phyloP scores from a whole-genome alignment of 2,888 invertebrate species.

The Globia sparganii region DNA sequence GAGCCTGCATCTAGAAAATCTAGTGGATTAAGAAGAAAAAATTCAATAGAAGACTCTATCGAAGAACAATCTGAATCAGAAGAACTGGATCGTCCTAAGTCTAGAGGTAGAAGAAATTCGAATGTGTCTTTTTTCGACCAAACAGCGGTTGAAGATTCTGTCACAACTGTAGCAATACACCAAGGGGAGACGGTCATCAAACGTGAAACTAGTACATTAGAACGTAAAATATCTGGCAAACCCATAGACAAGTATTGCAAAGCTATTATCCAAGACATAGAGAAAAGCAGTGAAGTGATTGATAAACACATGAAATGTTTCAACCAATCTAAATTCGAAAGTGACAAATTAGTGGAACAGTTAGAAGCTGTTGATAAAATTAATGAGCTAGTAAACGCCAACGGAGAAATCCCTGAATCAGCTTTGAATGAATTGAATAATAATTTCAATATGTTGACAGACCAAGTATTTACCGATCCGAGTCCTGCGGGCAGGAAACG shows the following conservation, averaged over 20 bases:
- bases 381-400: constrained; percentile 84
- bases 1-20: constrained; percentile 77
- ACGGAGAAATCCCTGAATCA: constrained; percentile 79
- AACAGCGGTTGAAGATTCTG: constrained; percentile 70
- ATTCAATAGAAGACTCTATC: constrained; percentile 82
- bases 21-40: constrained; percentile 77
- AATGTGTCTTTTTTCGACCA: constrained; percentile 81
- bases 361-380: constrained; percentile 88
- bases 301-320: constrained; percentile 89
- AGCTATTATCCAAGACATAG: constrained; percentile 86
- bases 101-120: constrained; percentile 82
- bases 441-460: constrained; percentile 84
- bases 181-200: constrained; percentile 70
- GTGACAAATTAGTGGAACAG: constrained; percentile 87
- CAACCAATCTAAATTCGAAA: constrained; percentile 84
- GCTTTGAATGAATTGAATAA: constrained; percentile 83
- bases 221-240: constrained; percentile 77
- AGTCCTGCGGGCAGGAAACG: constrained; percentile 76
- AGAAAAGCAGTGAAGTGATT: constrained; percentile 86
- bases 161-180: constrained; percentile 70
- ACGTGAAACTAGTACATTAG: constrained; percentile 74
- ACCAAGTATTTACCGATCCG: constrained; percentile 78
- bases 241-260: constrained; percentile 86
- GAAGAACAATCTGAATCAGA: constrained; percentile 79
- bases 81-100: constrained; percentile 80